A percentile compares a stretch with the other conserved stretches of the same genome.
These are phyloP conservation scores for Pseudomyrmex concolor DNA, from an alignment of 1,140 invertebrate genomes.

Conservation along the genomic window DNA sequence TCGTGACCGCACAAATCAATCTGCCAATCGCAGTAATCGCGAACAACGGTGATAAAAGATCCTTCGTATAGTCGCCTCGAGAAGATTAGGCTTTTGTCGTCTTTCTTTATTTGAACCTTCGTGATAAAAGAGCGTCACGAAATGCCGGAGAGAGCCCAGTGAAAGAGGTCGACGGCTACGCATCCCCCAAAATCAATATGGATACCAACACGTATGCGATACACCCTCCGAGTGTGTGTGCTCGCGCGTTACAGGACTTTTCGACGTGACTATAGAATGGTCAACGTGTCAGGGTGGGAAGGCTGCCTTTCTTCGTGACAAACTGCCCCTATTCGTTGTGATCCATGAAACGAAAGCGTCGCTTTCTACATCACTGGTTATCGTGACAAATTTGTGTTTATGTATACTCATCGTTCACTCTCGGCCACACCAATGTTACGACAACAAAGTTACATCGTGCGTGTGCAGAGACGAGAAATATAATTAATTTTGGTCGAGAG, in stretches of 20 bases:
- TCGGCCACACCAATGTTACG: neutral
- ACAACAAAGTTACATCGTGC: neutral
- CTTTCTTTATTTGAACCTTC: slow-evolving; percentile 45
- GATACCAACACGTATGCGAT: slow-evolving; percentile 54
- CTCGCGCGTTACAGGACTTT: slow-evolving; percentile 28
- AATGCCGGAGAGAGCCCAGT: slow-evolving; percentile 27
- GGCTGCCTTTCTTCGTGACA: slow-evolving; percentile 41
- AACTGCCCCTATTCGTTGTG: slow-evolving; percentile 55
- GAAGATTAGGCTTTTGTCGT: slow-evolving; percentile 53
- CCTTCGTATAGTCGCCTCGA: neutral
- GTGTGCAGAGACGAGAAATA: neutral
- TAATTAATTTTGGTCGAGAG: neutral
- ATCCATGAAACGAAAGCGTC: slow-evolving; percentile 47
- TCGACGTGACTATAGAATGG: slow-evolving; percentile 33
- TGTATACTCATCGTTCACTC: slow-evolving; percentile 45
- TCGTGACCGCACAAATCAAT: slow-evolving; percentile 8
- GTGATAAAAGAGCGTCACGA: slow-evolving; percentile 62
- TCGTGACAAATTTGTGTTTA: slow-evolving; percentile 51
- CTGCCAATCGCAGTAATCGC: slow-evolving; percentile 28
- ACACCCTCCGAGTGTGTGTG: slow-evolving; percentile 24
- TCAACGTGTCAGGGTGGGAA: slow-evolving; percentile 36
- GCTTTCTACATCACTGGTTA: slow-evolving; percentile 32
- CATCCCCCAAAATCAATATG: slow-evolving; percentile 64
- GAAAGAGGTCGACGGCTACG: slow-evolving; percentile 53
- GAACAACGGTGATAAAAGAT: slow-evolving; percentile 27